Evolutionary conservation across 2,113 vertebrate species (phyloP).

Genomic region (Cyanoramphus novaezelandiae): DNA sequence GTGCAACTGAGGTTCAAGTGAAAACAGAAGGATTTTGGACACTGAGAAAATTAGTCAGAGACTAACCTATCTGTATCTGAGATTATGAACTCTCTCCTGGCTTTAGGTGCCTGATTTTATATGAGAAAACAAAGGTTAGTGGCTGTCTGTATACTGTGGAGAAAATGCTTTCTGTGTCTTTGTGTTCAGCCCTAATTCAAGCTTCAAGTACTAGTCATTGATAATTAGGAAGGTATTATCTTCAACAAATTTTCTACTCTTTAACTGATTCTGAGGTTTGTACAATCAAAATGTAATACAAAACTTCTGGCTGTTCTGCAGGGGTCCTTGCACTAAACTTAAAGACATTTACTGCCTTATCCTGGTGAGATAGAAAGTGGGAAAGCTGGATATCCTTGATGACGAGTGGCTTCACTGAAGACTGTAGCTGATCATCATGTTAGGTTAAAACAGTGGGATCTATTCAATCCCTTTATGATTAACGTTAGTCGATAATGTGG

Average conservation of each 20-base stretch:
- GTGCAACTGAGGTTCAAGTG: not conserved
- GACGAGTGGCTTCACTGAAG: not conserved
- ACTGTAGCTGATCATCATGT: not conserved
- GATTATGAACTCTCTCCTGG: not conserved
- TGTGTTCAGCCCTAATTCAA: not conserved
- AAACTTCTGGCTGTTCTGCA: not conserved
- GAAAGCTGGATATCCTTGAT: not conserved
- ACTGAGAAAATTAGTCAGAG: not conserved
- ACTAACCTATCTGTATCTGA: not conserved
- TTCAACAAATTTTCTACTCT: not conserved
- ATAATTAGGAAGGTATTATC: not conserved
- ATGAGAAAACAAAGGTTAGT: not conserved
- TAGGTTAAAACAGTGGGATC: not conserved
- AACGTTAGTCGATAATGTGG: not conserved
- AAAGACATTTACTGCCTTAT: not conserved
- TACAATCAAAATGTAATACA: not conserved
- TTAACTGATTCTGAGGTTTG: not conserved
- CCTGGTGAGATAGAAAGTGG: not conserved
- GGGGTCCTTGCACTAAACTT: not conserved
- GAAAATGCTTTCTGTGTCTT: not conserved
- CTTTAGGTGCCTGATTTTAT: not conserved
- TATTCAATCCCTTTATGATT: not conserved
- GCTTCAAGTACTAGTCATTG: not conserved
- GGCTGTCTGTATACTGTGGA: not conserved
- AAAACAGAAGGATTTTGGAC: not conserved